phyloP scores from a whole-genome alignment of 2,797 vertebrate genomes.

The Allenopithecus nigroviridis region DNA sequence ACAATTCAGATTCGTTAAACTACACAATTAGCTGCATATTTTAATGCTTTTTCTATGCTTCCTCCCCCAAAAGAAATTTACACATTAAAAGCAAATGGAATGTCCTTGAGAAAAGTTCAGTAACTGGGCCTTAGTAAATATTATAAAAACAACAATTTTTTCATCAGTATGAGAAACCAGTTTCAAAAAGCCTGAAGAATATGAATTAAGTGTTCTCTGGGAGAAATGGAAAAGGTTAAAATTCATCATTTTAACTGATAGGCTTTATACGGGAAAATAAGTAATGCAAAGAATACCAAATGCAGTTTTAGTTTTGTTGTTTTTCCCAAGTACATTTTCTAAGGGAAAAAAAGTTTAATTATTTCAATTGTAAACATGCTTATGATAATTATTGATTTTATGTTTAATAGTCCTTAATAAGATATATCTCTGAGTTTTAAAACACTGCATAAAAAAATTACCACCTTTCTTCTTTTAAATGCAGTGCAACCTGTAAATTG shows the following conservation, averaged over 20 bases:
- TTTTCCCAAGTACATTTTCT: conserved; percentile 54
- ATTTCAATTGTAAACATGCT: conserved; percentile 69
- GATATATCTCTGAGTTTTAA: conserved; percentile 50
- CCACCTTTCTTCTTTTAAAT: neutral
- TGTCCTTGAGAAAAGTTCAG: conserved; percentile 83
- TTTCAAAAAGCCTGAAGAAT: conserved; percentile 85
- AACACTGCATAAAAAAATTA: neutral
- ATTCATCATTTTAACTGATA: conserved; percentile 90
- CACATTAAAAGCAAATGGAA: conserved; percentile 71
- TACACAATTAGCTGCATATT: conserved; percentile 60
- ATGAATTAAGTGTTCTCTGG: conserved; percentile 87
- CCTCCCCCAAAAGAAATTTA: conserved; percentile 46
- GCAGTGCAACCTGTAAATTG: neutral
- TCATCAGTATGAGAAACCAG: conserved; percentile 85
- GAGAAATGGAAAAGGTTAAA: conserved; percentile 89
- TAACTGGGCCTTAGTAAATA: conserved; percentile 84
- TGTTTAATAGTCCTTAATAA: conserved; percentile 58
- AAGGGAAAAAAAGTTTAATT: conserved; percentile 57
- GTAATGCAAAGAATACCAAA: conserved; percentile 84
- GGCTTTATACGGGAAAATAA: conserved; percentile 84
- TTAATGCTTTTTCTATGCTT: conserved; percentile 61
- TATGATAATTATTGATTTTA: conserved; percentile 62
- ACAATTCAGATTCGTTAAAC: conserved; percentile 79
- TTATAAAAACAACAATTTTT: conserved; percentile 87
- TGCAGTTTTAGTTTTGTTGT: conserved; percentile 81